Evolutionary conservation across 35 echinoderm and acorn worm genomes (phyloP).

Genomic region (Lytechinus pictus): DNA sequence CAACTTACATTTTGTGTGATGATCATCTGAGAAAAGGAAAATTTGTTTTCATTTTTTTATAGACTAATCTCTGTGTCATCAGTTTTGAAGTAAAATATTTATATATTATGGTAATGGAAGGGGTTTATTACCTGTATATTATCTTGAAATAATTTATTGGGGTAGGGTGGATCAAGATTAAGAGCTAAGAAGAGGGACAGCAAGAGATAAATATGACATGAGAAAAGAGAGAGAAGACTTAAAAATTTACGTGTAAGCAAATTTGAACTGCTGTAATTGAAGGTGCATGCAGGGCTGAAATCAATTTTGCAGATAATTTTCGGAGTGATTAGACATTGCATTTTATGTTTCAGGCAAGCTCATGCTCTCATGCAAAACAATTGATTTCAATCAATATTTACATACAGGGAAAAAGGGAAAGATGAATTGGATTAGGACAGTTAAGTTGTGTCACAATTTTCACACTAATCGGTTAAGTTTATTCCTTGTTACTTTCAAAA

Average conservation of each 20-base stretch:
- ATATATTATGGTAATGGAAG: background rate
- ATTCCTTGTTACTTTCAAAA: background rate
- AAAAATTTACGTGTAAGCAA: background rate
- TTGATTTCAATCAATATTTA: background rate
- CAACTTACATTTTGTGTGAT: no score
- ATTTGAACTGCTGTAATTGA: background rate
- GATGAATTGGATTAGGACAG: background rate
- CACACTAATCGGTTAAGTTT: background rate
- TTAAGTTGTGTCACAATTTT: background rate
- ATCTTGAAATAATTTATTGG: no score
- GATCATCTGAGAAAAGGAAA: no score
- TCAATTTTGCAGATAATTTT: no score
- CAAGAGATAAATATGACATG: background rate
- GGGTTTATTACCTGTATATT: background rate
- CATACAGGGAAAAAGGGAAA: background rate
- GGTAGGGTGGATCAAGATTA: background rate
- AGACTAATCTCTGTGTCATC: background rate
- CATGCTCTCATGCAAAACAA: background rate
- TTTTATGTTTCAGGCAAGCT: background rate
- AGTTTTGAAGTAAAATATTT: background rate
- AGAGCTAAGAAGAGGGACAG: background rate
- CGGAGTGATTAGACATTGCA: background rate
- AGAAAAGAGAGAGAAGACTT: background rate
- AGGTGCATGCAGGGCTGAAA: background rate
- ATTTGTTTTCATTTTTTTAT: background rate